Evolutionary conservation across 2,113 vertebrate species (phyloP).

Genomic region (Paralichthys olivaceus): DNA sequence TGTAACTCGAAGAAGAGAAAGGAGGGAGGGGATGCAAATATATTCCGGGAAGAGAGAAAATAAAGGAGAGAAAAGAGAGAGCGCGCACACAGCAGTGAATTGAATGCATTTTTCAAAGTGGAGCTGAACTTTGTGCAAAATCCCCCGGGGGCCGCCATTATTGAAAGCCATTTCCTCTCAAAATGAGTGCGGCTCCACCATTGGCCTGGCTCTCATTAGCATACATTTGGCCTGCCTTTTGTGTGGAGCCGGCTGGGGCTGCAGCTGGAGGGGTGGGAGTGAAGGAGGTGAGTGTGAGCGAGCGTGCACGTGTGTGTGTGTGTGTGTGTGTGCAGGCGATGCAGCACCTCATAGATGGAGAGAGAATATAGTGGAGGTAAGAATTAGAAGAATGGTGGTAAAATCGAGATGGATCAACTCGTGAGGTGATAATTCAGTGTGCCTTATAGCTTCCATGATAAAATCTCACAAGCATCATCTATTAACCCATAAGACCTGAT

Average conservation of each 20-base stretch:
- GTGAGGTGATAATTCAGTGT: constrained; percentile 10
- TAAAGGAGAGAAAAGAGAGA: constrained; percentile 36
- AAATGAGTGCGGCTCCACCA: constrained; percentile 78
- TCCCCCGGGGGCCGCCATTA: constrained; percentile 74
- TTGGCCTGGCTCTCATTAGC: constrained; percentile 81
- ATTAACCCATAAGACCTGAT: background rate
- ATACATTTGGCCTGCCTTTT: constrained; percentile 79
- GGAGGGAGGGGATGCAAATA: constrained; percentile 31
- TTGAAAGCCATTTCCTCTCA: constrained; percentile 84
- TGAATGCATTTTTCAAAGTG: constrained; percentile 81
- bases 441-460: constrained; percentile 5
- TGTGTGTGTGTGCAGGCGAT: constrained; percentile 24
- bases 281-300: constrained; percentile 16
- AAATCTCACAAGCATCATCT: background rate
- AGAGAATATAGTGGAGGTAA: background rate
- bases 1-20: constrained; percentile 26
- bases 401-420: constrained; percentile 18
- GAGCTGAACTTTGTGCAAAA: constrained; percentile 75
- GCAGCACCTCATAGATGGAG: constrained; percentile 52
- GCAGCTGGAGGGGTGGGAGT: constrained; percentile 64
- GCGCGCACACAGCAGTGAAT: constrained; percentile 68
- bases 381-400: constrained; percentile 24
- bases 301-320: constrained; percentile 21
- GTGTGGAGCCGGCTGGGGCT: constrained; percentile 73
- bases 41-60: constrained; percentile 47